These are phyloP conservation scores for Pelagia noctiluca DNA, from an alignment of 30 jellyfish, hydroid and myxozoan species.

Conservation along the genomic window DNA sequence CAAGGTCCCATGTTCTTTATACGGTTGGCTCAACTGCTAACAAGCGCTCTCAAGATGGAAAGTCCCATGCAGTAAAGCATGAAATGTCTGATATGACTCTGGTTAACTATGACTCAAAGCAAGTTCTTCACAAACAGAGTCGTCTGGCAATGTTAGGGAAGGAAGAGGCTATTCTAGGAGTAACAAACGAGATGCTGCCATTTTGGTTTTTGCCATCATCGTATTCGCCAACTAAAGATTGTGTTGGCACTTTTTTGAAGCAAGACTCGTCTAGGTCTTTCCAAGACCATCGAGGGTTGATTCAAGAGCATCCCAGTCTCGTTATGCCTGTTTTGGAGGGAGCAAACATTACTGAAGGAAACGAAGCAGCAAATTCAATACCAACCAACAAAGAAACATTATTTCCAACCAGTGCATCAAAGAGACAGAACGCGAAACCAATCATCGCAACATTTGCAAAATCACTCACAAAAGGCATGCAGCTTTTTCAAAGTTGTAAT, in stretches of 20 bases:
- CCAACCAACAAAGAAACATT: not conserved
- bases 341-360: not conserved
- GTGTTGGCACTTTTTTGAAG: too few relatives aligned
- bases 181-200: too few relatives aligned
- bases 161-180: not conserved
- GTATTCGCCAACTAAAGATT: too few relatives aligned
- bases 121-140: not conserved
- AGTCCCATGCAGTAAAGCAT: not conserved
- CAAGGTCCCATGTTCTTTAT: conserved; percentile 46
- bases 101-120: not conserved
- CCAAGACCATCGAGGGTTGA: too few relatives aligned
- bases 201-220: too few relatives aligned
- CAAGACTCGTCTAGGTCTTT: too few relatives aligned
- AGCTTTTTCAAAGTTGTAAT: not conserved
- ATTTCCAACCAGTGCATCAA: not conserved
- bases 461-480: not conserved
- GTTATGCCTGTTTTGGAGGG: too few relatives aligned
- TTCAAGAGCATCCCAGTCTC: too few relatives aligned
- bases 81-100: too few relatives aligned
- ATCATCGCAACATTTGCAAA: not conserved
- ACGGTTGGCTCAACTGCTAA: not conserved
- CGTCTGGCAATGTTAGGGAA: not conserved
- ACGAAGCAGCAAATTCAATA: not conserved
- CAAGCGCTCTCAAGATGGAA: not conserved
- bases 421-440: not conserved